phyloP scores from a whole-genome alignment of 2,797 vertebrate genomes.

The Hylomyscus alleni region DNA sequence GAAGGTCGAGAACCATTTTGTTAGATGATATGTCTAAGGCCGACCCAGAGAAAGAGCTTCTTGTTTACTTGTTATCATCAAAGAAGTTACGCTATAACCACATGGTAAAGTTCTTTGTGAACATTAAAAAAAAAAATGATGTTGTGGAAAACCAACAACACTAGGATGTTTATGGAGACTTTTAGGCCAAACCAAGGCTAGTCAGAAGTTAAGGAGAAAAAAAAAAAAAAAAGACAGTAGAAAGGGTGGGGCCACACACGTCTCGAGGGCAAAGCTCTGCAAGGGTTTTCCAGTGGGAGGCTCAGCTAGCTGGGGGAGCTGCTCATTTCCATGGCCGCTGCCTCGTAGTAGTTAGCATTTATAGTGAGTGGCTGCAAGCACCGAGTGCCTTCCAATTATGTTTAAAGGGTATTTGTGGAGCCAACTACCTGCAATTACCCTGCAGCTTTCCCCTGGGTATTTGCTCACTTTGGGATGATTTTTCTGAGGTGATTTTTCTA shows the following conservation, averaged over 20 bases:
- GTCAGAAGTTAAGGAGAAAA: not conserved
- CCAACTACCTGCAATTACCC: conserved; percentile 20
- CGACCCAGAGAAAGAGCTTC: conserved; percentile 68
- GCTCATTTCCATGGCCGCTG: not conserved
- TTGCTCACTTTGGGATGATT: not conserved
- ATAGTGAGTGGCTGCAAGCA: not conserved
- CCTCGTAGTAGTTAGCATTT: not conserved
- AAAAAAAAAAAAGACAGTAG: too few species aligned
- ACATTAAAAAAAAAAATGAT: conserved; percentile 56
- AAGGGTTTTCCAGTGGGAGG: not conserved
- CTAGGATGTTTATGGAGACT: conserved; percentile 64
- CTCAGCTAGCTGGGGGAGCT: not conserved
- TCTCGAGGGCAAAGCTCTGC: not conserved
- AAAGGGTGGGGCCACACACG: too few species aligned
- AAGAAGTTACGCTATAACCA: conserved; percentile 68
- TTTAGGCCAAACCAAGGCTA: not conserved
- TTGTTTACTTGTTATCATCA: conserved; percentile 73
- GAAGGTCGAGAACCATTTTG: not conserved
- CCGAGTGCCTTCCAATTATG: not conserved
- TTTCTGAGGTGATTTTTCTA: not conserved
- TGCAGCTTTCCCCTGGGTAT: conserved; percentile 46
- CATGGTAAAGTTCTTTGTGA: conserved; percentile 68
- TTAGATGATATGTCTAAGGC: conserved; percentile 35
- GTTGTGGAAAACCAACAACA: conserved; percentile 28
- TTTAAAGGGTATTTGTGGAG: not conserved